Conservation (phyloP, 2,113 vertebrate species). For the Syrrhaptes paradoxus region DNA sequence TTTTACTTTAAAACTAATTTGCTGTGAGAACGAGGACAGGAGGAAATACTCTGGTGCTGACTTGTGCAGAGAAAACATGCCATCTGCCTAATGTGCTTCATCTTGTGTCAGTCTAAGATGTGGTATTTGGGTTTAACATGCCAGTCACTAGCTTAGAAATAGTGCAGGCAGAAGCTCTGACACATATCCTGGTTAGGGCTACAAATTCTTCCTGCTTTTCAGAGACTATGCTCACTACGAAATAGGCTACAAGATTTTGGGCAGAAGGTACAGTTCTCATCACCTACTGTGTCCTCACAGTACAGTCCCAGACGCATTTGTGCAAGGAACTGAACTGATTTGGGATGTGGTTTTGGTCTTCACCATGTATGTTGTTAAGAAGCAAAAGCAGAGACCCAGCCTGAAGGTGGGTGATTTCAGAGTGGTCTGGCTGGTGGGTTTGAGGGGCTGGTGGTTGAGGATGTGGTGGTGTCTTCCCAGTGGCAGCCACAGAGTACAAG, state of each 20-base stretch:
- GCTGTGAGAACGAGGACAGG: conserved; percentile 21
- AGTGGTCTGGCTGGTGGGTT: neutral
- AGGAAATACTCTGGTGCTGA: neutral
- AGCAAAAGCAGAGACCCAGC: neutral
- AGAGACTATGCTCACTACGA: neutral
- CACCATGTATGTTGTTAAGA: neutral
- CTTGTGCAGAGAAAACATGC: conserved; percentile 42
- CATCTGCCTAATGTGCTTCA: conserved; percentile 61
- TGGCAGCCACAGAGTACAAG: neutral
- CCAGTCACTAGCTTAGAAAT: conserved; percentile 34
- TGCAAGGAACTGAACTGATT: neutral
- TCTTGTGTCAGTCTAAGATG: conserved; percentile 40
- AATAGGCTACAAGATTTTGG: neutral
- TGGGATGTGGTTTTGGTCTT: neutral
- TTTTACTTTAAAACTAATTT: conserved; percentile 58
- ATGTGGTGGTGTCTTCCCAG: neutral
- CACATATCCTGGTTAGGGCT: neutral
- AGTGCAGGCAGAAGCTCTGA: neutral
- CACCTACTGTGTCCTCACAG: rapidly evolving
- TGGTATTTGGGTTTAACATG: conserved; percentile 46
- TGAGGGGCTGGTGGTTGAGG: neutral
- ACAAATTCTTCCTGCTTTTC: neutral
- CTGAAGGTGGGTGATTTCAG: neutral
- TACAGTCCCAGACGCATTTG: neutral
- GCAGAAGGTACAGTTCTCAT: neutral